A percentile compares a stretch with the other conserved stretches of the same genome.
phyloP scores from a whole-genome alignment of 2,797 vertebrate genomes.

The Thripadectes ignobilis region DNA sequence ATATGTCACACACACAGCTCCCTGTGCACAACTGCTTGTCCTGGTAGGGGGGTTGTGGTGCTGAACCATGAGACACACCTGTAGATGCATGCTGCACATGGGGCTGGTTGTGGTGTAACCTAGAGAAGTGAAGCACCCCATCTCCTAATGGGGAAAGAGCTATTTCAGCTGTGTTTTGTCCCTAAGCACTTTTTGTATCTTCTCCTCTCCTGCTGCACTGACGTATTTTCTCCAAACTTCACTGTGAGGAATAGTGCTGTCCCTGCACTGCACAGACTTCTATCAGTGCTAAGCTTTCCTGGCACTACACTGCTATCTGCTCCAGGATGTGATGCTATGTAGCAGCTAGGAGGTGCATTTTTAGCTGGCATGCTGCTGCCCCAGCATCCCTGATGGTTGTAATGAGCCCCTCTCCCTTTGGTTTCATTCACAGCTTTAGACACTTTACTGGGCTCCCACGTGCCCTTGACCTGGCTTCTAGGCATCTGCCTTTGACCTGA shows the following conservation, averaged over 20 bases:
- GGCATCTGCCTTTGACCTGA: background rate
- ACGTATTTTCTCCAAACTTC: background rate
- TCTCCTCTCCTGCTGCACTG: background rate
- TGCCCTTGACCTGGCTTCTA: background rate
- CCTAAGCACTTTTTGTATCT: background rate
- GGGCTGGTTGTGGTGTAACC: background rate
- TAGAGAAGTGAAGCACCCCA: background rate
- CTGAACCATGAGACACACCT: fast-evolving
- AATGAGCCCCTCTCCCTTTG: background rate
- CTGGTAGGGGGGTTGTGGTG: background rate
- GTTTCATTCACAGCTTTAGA: background rate
- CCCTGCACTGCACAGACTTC: background rate
- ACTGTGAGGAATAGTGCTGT: background rate
- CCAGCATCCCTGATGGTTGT: background rate
- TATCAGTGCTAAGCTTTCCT: background rate
- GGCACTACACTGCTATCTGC: background rate
- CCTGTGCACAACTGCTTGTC: background rate
- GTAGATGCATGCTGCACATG: background rate
- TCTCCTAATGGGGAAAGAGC: background rate
- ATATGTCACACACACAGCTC: background rate
- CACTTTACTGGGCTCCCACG: background rate
- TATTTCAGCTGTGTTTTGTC: background rate
- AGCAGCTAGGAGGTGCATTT: background rate
- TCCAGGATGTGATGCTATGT: background rate
- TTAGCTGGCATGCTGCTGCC: background rate